Conservation (phyloP, 2,797 vertebrate species). For the Arremon brunneinucha region DNA sequence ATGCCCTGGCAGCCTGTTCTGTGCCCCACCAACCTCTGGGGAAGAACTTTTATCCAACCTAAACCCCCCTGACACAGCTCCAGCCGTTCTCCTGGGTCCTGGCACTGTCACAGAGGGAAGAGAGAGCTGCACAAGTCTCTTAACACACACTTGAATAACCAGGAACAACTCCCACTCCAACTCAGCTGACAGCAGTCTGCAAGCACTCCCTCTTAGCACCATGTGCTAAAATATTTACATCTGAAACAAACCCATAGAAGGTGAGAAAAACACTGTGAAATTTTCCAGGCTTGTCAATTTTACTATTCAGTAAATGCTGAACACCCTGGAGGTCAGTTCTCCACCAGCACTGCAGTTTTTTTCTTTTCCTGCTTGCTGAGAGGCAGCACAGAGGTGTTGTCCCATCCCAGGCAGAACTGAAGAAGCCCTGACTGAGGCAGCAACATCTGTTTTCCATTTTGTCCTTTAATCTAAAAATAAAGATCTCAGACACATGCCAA, state of each 20-base stretch:
- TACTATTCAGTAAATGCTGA: background rate
- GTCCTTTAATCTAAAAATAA: constrained; percentile 66
- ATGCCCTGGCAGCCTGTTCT: background rate
- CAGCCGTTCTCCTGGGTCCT: background rate
- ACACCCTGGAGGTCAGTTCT: background rate
- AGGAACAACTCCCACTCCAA: background rate
- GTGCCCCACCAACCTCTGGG: background rate
- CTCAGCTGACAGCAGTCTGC: background rate
- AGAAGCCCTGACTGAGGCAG: background rate
- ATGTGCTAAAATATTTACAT: background rate
- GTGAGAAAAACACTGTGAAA: background rate
- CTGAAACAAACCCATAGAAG: background rate
- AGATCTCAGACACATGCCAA: constrained; percentile 37
- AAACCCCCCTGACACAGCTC: background rate
- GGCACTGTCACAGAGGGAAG: background rate
- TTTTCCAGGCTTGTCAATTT: background rate
- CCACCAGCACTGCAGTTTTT: background rate
- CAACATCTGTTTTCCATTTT: constrained; percentile 68
- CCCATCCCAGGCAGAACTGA: background rate
- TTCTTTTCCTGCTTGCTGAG: background rate
- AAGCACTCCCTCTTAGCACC: background rate
- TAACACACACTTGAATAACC: background rate
- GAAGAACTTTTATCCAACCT: background rate
- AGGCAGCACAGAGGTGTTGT: constrained; percentile 4
- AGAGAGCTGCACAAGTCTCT: background rate